Evolutionary conservation across 1,140 invertebrate genomes (phyloP).

Genomic region (Hormaphis cornu): DNA sequence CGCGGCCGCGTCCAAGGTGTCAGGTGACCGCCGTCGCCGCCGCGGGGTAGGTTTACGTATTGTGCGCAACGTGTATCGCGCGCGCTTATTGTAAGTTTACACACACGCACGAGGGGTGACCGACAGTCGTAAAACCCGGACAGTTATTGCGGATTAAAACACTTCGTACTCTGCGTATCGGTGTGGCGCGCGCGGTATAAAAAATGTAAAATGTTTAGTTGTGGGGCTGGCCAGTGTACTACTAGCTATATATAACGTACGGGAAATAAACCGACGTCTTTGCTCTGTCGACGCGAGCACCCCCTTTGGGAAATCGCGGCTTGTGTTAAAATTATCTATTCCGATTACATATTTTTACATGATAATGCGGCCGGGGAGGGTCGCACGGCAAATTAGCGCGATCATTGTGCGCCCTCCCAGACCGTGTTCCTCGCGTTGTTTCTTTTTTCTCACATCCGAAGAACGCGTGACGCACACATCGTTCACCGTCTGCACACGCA

Average conservation of each 20-base stretch:
- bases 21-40: too few species aligned
- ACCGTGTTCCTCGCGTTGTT: conserved; percentile 1
- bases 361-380: conserved; percentile 6
- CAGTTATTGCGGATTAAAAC: conserved; percentile 32
- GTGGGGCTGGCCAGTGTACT: background rate
- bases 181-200: background rate
- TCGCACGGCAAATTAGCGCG: conserved; percentile 9
- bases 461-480: background rate
- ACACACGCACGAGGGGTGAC: background rate
- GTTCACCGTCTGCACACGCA: background rate
- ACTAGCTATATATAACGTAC: too few species aligned
- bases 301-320: conserved; percentile 15
- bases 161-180: background rate
- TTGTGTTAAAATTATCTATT: conserved; percentile 12
- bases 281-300: background rate
- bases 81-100: too few species aligned
- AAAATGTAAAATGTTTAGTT: too few species aligned
- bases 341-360: conserved; percentile 18
- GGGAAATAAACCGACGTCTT: background rate
- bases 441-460: conserved; percentile 12
- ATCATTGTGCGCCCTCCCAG: conserved; percentile 26
- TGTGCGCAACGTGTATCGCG: too few species aligned
- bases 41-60: background rate
- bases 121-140: conserved; percentile 15
- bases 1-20: background rate